Evolutionary conservation across 2,797 vertebrate genomes (phyloP).

Genomic region (Poecilia picta): DNA sequence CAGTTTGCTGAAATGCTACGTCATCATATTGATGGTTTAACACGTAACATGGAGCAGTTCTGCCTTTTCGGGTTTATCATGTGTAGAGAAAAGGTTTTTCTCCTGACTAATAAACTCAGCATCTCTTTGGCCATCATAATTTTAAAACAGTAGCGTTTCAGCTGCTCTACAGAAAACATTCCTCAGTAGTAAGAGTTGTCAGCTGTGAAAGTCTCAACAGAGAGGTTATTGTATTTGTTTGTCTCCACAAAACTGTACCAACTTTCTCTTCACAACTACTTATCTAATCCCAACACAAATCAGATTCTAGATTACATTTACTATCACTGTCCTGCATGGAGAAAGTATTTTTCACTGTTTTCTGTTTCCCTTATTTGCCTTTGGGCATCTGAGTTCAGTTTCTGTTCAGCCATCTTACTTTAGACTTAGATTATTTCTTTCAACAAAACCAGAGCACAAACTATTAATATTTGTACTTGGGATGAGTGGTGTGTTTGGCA

Average conservation of each 20-base stretch:
- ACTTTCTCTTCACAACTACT: too few relatives aligned
- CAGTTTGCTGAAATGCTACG: not conserved
- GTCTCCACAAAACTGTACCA: too few relatives aligned
- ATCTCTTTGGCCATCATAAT: not conserved
- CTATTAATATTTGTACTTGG: not conserved
- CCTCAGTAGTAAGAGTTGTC: not conserved
- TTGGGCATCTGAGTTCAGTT: too few relatives aligned
- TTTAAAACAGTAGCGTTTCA: not conserved
- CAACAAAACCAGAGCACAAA: not conserved
- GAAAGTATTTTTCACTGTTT: too few relatives aligned
- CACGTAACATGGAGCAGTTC: not conserved
- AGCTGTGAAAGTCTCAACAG: not conserved
- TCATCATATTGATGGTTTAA: not conserved
- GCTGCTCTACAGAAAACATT: not conserved
- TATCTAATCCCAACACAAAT: too few relatives aligned
- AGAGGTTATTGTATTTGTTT: not conserved
- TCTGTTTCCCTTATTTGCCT: too few relatives aligned
- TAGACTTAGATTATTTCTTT: too few relatives aligned
- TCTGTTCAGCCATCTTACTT: too few relatives aligned
- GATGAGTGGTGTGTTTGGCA: not conserved
- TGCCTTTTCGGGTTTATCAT: not conserved
- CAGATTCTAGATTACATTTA: too few relatives aligned
- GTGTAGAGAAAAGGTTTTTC: not conserved
- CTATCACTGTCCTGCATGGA: too few relatives aligned
- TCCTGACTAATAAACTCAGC: not conserved